Evolutionary conservation across 2,888 invertebrate genomes (phyloP).

Genomic region (Hypercompe scribonia): DNA sequence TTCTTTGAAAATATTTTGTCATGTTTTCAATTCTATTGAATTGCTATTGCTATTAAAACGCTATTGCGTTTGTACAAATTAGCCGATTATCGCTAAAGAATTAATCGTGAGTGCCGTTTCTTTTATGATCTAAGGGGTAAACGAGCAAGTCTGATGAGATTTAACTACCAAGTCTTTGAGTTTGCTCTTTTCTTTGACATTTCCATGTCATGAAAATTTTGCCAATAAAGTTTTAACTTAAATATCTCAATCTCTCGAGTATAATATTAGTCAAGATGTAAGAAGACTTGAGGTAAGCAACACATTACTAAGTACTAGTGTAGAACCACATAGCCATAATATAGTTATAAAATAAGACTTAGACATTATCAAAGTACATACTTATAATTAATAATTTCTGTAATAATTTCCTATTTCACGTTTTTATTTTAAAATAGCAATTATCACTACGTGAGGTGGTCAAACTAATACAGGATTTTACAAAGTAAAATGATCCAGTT

Average conservation of each 20-base stretch:
- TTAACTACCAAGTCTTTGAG: no score
- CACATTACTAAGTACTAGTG: background rate
- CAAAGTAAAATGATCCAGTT: background rate
- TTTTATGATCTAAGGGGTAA: no score
- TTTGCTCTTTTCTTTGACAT: no score
- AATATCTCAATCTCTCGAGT: background rate
- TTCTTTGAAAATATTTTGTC: background rate
- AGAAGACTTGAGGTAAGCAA: background rate
- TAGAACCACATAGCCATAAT: background rate
- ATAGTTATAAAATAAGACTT: background rate
- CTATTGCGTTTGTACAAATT: background rate
- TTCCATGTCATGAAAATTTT: no score
- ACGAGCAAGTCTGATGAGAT: background rate
- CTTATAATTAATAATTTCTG: background rate
- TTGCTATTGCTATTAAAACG: background rate
- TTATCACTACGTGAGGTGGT: background rate
- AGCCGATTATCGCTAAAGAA: background rate
- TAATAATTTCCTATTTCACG: background rate
- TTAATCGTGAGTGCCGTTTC: background rate
- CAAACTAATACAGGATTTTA: background rate
- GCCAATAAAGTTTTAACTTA: background rate
- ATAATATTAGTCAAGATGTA: background rate
- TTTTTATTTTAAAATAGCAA: background rate
- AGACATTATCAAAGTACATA: background rate
- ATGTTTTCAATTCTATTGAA: no score